phyloP scores from a whole-genome alignment of 1,140 invertebrate species.

The Conopomorpha cramerella region DNA sequence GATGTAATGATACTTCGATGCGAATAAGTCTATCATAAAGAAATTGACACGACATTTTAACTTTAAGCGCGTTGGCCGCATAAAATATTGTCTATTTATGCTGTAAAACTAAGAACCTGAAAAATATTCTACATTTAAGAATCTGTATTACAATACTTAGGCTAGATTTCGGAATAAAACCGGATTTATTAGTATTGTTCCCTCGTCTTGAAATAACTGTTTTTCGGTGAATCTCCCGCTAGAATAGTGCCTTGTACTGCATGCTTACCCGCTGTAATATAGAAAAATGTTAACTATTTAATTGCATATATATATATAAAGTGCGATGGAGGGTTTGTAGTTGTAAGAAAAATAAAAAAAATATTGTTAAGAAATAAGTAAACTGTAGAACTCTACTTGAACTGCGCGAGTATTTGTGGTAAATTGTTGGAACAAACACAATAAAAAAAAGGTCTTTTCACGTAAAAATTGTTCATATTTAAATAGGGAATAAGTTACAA shows the following conservation, averaged over 20 bases:
- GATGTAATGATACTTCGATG: too few species aligned
- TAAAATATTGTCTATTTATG: too few species aligned
- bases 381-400: too few species aligned
- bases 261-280: constrained; percentile 43
- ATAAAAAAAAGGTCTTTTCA: too few species aligned
- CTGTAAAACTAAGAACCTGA: background rate
- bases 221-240: constrained; percentile 41
- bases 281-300: constrained; percentile 22
- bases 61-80: too few species aligned
- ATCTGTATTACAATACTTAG: constrained; percentile 10
- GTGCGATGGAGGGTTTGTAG: too few species aligned
- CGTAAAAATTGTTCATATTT: too few species aligned
- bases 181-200: constrained; percentile 49
- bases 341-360: constrained; percentile 17
- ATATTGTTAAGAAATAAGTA: constrained; percentile 20
- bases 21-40: too few species aligned
- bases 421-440: too few species aligned
- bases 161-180: constrained; percentile 42
- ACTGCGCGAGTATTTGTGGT: too few species aligned
- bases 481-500: too few species aligned
- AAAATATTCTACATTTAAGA: background rate
- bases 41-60: too few species aligned
- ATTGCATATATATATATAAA: constrained; percentile 46
- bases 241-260: constrained; percentile 58
- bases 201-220: constrained; percentile 26